phyloP scores from a whole-genome alignment of 1,140 invertebrate genomes.

The Drosophila malerkotliana region DNA sequence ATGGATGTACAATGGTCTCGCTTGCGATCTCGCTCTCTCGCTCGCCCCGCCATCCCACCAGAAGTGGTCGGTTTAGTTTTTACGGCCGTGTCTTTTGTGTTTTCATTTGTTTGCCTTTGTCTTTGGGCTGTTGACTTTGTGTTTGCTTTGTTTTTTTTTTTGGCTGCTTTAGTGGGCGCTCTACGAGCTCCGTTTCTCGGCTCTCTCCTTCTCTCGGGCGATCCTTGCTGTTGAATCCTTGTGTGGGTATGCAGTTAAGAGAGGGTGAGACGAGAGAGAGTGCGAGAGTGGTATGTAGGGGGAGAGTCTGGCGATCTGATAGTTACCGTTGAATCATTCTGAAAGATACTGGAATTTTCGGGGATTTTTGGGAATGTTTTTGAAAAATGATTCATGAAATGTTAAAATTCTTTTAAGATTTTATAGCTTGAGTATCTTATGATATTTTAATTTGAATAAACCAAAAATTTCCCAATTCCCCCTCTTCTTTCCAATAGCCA shows the following conservation, averaged over 20 bases:
- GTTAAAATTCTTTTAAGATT: too few species aligned
- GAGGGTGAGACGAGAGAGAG: too few species aligned
- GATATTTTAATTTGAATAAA: too few species aligned
- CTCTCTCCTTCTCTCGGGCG: constrained; percentile 4
- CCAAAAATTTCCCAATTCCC: neutral
- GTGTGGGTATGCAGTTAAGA: constrained; percentile 30
- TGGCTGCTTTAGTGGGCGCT: constrained; percentile 9
- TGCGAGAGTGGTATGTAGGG: neutral
- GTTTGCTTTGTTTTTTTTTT: constrained; percentile 32
- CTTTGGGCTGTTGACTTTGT: constrained; percentile 51
- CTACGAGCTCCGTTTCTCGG: neutral
- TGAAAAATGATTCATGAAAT: neutral
- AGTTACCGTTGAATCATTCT: constrained; percentile 34
- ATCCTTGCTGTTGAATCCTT: constrained; percentile 45
- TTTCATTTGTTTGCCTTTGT: constrained; percentile 54
- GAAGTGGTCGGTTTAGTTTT: constrained; percentile 57
- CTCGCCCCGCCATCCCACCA: constrained; percentile 11
- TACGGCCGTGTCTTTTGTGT: constrained; percentile 41
- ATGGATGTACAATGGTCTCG: constrained; percentile 41
- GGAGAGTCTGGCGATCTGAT: neutral
- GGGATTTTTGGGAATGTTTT: neutral
- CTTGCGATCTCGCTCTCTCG: constrained; percentile 22
- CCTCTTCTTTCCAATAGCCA: neutral
- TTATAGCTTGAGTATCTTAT: too few species aligned
- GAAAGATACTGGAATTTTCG: constrained; percentile 35